phyloP scores from a whole-genome alignment of 2,113 vertebrate species.

The Proterorhinus semilunaris region DNA sequence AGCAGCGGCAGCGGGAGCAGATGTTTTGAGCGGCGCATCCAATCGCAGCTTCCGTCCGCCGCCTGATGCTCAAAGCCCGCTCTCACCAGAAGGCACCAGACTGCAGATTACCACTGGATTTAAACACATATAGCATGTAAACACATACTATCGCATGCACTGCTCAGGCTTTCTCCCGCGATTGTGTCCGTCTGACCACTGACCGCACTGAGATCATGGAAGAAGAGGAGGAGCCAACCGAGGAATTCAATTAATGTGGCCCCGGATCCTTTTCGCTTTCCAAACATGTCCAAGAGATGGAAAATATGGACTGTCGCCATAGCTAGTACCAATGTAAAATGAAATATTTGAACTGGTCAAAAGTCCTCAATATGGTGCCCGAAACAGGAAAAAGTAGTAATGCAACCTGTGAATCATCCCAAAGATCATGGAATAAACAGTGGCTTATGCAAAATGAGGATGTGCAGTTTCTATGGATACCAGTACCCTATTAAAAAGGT shows the following conservation, averaged over 20 bases:
- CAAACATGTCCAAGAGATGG: no score
- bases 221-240: constrained; percentile 66
- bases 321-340: no score
- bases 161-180: constrained; percentile 32
- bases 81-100: constrained; percentile 56
- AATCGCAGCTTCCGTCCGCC: constrained; percentile 30
- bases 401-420: constrained; percentile 3
- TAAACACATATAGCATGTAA: constrained; percentile 33
- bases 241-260: constrained; percentile 33
- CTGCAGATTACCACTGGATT: constrained; percentile 64
- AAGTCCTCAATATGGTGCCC: constrained; percentile 15
- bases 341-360: no score
- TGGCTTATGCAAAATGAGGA: constrained; percentile 8
- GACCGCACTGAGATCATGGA: constrained; percentile 53
- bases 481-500: constrained; percentile 46
- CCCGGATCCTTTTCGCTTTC: constrained; percentile 7
- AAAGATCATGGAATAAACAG: constrained; percentile 7
- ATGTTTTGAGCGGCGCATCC: constrained; percentile 40
- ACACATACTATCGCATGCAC: constrained; percentile 16
- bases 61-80: constrained; percentile 48
- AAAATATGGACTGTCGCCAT: no score
- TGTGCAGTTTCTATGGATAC: constrained; percentile 74
- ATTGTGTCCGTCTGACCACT: constrained; percentile 28
- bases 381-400: constrained; percentile 33
- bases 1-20: constrained; percentile 29